Evolutionary conservation across 2,113 vertebrate species (phyloP), one percentile per base, ranked within the genome.

Genomic region (Amazona guildingii): DNA sequence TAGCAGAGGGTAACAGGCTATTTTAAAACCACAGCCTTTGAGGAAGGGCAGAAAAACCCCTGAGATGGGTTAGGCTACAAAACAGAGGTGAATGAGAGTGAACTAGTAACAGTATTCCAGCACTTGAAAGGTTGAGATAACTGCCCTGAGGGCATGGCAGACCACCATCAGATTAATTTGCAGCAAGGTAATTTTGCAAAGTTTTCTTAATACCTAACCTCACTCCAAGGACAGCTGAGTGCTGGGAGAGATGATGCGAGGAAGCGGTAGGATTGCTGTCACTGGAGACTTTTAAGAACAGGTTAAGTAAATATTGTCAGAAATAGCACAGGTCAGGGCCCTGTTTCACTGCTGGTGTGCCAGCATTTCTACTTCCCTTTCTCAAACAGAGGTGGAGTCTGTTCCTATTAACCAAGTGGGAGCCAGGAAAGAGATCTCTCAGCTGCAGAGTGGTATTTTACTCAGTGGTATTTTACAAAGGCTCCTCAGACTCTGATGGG

Each of bases 301-400:
- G 76, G 68, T 88, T 83, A 92, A 75, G 83, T 28, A 83, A 96
- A 96, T 78, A 95, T 52, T 86, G 76, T 61, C 83, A 92, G 91
- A 18, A 88, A 88, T 35, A 84, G 80, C 80, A 78, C 18, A 91
- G 92, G 91, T 94, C 96, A 94, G 55, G 68, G 96, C 92, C 35
- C 77, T 43, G 27, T 31, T 67, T 35, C 94, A 81, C 33, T 43
- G 68, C 33, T 23, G n/a, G 12, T 13, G 17, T 46, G 76, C 49
- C 80, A 88, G 54, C 9, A 0, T 2, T 91, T 74, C 55, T 43
- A 63, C 33, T 81, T 68, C 77, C 21, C 80, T 61, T 90, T 63
- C 92, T 90, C 90, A 91, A 95, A 87, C 31, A 96, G 78, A 88
- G 92, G 75, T 57, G 94, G 39, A 90, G 52, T 10, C 70, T 78